Evolutionary conservation across 1,140 invertebrate species (phyloP), one percentile per base, ranked within the genome.

Genomic region (Semibalanus balanoides): DNA sequence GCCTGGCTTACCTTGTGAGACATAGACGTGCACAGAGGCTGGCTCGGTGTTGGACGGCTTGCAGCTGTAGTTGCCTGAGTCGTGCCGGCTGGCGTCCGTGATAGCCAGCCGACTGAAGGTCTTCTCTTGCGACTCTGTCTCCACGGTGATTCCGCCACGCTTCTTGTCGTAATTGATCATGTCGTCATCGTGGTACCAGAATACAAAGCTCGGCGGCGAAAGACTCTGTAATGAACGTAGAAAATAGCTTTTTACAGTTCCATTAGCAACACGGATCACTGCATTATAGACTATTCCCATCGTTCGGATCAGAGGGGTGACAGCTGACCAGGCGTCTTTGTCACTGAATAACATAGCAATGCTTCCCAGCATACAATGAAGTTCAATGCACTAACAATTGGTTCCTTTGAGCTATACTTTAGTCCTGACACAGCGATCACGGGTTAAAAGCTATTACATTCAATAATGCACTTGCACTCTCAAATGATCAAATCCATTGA

Each of bases 101-200:
- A 81, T 78, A 35, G 79, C 76, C 31, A 81, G 69, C 30, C 78
- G 76, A 27, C 79, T 80, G 81, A 81, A 43, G 80, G 82, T 43
- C 75, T 74, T 75, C 82, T 83, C 25, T 82, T 83, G 77, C 85
- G 86, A 77, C 83, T 93, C 91, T 30, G 92, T 94, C 84, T 93
- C 90, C 79, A 95, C 92, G 76, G 88, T 89, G 78, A 95, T 93
- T 76, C 91, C 93, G 72, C 92, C 91, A 73, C 93, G 87, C 5
- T 90, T 88, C 40, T 89, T 92, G 84, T 95, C 93, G 83, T 94
- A 95, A 86, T 95, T 95, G 85, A 95, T 94, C 91, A 95, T 93
- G 76, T 90, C 89, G 82, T 93, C 91, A 85, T 95, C 94, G 85
- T 94, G 93, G 85, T 92, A 85, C 85, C 85, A 86, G 77, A 86